phyloP scores from a whole-genome alignment of 2,888 invertebrate species.

The Priocnemis perturbator region DNA sequence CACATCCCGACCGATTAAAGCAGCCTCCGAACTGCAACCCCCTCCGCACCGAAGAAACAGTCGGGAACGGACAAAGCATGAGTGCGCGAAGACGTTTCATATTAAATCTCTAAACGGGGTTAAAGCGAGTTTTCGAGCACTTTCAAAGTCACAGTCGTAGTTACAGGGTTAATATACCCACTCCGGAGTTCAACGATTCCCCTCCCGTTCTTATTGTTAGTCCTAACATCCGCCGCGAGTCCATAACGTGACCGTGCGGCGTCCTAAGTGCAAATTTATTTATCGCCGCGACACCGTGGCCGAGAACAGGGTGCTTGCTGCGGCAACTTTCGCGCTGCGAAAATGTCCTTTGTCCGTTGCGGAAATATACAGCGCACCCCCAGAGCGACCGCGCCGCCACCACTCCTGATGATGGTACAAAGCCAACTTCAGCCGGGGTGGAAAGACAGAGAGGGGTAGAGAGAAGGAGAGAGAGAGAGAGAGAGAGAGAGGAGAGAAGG shows the following conservation, averaged over 20 bases:
- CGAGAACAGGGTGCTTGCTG: neutral
- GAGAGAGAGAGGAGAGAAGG: neutral
- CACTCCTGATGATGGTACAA: conserved; percentile 27
- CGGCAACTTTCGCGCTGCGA: conserved; percentile 28
- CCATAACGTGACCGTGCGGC: neutral
- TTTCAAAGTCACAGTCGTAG: too few relatives aligned
- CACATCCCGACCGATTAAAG: too few relatives aligned
- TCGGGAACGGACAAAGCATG: too few relatives aligned
- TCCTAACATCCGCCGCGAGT: conserved; percentile 1
- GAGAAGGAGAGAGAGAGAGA: too few relatives aligned
- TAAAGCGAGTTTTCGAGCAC: too few relatives aligned
- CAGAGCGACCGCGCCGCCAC: conserved; percentile 10
- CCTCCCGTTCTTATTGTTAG: neutral
- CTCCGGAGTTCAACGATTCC: too few relatives aligned
- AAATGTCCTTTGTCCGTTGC: conserved; percentile 39
- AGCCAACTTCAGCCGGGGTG: conserved; percentile 26
- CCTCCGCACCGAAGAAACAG: too few relatives aligned
- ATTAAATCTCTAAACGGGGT: too few relatives aligned
- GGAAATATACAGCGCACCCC: conserved; percentile 12
- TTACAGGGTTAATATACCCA: too few relatives aligned
- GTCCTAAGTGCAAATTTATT: conserved; percentile 53
- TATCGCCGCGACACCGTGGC: conserved; percentile 33
- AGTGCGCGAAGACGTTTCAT: too few relatives aligned
- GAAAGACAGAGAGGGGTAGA: too few relatives aligned
- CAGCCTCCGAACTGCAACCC: too few relatives aligned